Evolutionary conservation across 2,797 vertebrate species (phyloP).

Genomic region (Forpus xanthops): DNA sequence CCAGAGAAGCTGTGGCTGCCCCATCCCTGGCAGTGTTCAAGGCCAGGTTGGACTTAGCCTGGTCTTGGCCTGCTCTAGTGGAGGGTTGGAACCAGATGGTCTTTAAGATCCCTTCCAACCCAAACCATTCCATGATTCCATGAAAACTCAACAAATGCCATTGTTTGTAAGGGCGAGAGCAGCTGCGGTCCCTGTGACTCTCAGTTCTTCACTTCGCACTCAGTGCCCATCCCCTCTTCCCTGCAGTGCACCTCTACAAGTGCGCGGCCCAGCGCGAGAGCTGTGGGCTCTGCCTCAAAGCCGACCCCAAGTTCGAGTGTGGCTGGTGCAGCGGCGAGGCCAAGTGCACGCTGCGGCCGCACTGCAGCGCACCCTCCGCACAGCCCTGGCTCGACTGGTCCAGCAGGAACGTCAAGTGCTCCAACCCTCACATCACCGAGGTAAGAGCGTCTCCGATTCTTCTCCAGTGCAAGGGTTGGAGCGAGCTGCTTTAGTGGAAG

Average conservation of each 20-base stretch:
- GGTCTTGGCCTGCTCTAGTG: neutral
- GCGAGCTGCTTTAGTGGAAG: neutral
- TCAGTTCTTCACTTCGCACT: rapidly evolving
- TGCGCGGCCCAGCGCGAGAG: constrained; percentile 95
- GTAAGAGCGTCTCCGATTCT: constrained; percentile 68
- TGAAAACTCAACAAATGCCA: rapidly evolving
- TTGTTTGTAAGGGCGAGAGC: rapidly evolving
- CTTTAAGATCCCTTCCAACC: neutral
- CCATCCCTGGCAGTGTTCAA: neutral
- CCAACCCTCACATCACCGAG: constrained; percentile 96
- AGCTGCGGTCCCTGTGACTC: rapidly evolving
- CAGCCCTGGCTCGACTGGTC: constrained; percentile 92
- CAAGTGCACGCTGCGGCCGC: constrained; percentile 86
- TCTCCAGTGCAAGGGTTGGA: neutral
- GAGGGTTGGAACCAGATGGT: neutral
- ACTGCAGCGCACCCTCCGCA: constrained; percentile 78
- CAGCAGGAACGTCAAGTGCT: constrained; percentile 92
- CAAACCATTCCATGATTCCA: neutral
- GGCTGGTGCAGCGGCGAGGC: constrained; percentile 94
- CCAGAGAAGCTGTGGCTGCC: neutral
- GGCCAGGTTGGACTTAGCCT: neutral
- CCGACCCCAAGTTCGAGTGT: constrained; percentile 92
- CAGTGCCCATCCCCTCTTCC: neutral
- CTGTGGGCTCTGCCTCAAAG: constrained; percentile 96
- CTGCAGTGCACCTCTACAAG: constrained; percentile 94